Evolutionary conservation across 2,888 invertebrate genomes (phyloP).

Genomic region (Polietes domitor): DNA sequence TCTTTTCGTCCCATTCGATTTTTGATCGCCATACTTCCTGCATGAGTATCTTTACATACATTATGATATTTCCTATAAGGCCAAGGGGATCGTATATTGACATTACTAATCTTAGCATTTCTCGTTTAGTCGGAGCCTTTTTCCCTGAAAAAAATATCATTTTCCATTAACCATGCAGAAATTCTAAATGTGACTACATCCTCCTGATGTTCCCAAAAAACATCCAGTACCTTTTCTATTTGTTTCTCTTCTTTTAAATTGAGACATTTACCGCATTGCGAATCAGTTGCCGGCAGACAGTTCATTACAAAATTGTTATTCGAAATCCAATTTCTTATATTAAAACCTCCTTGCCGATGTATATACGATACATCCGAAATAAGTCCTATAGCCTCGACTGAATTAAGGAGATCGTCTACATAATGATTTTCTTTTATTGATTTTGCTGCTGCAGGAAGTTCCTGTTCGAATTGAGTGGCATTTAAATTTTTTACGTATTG

Average conservation of each 20-base stretch:
- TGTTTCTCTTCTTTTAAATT: constrained; percentile 20
- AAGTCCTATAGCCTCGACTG: constrained; percentile 36
- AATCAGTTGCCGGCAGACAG: background rate
- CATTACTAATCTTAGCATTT: no score
- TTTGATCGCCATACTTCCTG: background rate
- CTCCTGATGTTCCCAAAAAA: no score
- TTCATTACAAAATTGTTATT: constrained; percentile 1
- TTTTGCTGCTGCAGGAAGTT: no score
- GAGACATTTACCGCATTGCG: constrained; percentile 4
- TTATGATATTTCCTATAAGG: constrained; percentile 36
- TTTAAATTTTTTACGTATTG: constrained; percentile 34
- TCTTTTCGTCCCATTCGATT: constrained; percentile 19
- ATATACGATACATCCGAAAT: constrained; percentile 14
- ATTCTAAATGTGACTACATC: constrained; percentile 58
- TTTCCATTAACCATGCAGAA: constrained; percentile 7
- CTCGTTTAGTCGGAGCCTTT: constrained; percentile 33
- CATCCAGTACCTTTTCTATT: constrained; percentile 55
- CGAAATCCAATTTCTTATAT: constrained; percentile 52
- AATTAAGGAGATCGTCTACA: constrained; percentile 51
- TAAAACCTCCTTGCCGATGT: constrained; percentile 46
- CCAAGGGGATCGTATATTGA: constrained; percentile 43
- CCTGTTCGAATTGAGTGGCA: background rate
- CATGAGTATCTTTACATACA: constrained; percentile 39
- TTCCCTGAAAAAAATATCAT: background rate
- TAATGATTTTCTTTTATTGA: constrained; percentile 49